Conservation (phyloP, 2,888 invertebrate species). For the Melipona beecheii region DNA sequence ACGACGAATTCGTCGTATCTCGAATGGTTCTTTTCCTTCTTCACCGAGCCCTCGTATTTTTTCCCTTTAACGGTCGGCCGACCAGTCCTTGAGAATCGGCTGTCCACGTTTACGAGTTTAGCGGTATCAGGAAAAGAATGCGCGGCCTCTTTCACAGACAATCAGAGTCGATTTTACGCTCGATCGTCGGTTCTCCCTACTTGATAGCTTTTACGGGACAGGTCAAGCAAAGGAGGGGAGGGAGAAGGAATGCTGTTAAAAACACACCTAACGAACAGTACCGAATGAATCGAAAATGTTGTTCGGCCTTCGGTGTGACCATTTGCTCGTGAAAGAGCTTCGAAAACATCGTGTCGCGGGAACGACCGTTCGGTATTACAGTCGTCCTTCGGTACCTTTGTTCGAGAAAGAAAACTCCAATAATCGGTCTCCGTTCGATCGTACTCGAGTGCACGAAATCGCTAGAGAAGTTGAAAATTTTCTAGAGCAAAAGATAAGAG, state of each 20-base stretch:
- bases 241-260: conserved; percentile 22
- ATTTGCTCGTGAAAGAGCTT: conserved; percentile 46
- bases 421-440: background rate
- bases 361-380: conserved; percentile 15
- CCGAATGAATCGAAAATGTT: conserved; percentile 20
- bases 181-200: conserved; percentile 26
- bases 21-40: background rate
- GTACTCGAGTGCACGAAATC: background rate
- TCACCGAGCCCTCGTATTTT: conserved; percentile 36
- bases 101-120: conserved; percentile 36
- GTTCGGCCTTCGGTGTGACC: conserved; percentile 20
- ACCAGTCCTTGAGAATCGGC: conserved; percentile 70
- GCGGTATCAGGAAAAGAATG: conserved; percentile 13
- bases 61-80: conserved; percentile 43
- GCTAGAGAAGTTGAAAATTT: background rate
- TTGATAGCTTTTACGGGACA: conserved; percentile 42
- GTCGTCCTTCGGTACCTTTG: conserved; percentile 6
- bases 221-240: background rate
- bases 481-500: background rate
- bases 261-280: conserved; percentile 45
- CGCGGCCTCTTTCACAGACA: conserved; percentile 20
- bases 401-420: conserved; percentile 1
- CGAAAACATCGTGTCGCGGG: conserved; percentile 7
- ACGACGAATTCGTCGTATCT: conserved; percentile 7
- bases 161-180: conserved; percentile 49